phyloP scores from a whole-genome alignment of 2,888 invertebrate genomes.

The Synanthedon vespiformis region DNA sequence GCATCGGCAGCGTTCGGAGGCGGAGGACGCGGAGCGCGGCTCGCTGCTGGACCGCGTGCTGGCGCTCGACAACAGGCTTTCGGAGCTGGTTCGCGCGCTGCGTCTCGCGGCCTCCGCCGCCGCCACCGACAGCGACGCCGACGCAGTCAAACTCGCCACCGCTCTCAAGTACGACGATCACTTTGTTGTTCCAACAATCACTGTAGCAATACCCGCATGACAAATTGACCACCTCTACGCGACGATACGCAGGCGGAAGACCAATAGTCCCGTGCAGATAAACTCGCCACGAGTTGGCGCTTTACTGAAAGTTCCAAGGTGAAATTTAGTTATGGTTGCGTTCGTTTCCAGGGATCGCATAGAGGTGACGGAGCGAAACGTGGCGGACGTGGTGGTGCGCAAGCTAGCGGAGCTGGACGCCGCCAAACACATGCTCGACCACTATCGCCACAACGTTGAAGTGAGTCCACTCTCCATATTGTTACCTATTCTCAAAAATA shows the following conservation, averaged over 20 bases:
- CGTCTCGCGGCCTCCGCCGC: conserved; percentile 78
- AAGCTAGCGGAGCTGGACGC: conserved; percentile 59
- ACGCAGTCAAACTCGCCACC: conserved; percentile 17
- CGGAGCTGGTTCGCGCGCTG: conserved; percentile 79
- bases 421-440: conserved; percentile 53
- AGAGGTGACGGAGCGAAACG: conserved; percentile 55
- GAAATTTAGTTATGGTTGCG: background rate
- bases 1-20: conserved; percentile 76
- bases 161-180: conserved; percentile 60
- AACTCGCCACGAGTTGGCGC: background rate
- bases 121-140: conserved; percentile 74
- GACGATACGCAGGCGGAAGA: background rate
- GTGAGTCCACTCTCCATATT: conserved; percentile 27
- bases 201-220: too few species aligned
- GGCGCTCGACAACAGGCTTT: conserved; percentile 75
- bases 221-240: background rate
- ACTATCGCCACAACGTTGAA: conserved; percentile 55
- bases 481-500: background rate
- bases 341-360: conserved; percentile 46
- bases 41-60: conserved; percentile 34
- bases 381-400: conserved; percentile 57
- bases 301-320: background rate
- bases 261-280: conserved; percentile 2
- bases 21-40: conserved; percentile 60
- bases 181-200: too few species aligned